Evolutionary conservation across 2,113 vertebrate species (phyloP), one percentile per base, ranked within the genome.

Genomic region (Anarrhichthys ocellatus): DNA sequence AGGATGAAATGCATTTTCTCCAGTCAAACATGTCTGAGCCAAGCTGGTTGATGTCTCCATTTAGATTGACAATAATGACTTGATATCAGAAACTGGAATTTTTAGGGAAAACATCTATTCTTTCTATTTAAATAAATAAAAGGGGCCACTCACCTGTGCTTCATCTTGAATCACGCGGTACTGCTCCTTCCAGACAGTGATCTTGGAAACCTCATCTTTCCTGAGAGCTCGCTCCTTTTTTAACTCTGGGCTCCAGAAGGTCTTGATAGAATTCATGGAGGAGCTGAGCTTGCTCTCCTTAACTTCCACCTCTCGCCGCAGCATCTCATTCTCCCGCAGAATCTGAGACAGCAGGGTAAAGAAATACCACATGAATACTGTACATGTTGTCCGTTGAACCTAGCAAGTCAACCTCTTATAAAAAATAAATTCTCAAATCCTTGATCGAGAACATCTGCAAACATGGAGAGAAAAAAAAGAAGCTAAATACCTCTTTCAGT

Each of bases 241-340:
- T 62, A 99, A 95, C 90, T 99, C 98, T 0, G 98, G 98, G 87
- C 98, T 99, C 98, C 98, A 99, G 92, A 99, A 99, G 74, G 97
- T 99, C 94, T 99, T 99, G 92, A 99, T 99, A 48, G 98, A 99
- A 90, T 99, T 99, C 98, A 99, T 99, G 44, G 98, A 99, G 32
- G 98, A 99, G 81, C 98, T 98, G 72, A 99, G 94, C 91, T 99
- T 99, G 94, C 98, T 99, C 86, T 99, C 98, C 73, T 99, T 99
- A 68, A 99, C 96, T 88, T 99, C 98, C 63, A 97, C 97, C 5
- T 99, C 98, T 86, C 98, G 96, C 36, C 96, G 95, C 48, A 99
- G 90, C 73, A 98, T 91, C 73, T 99, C 98, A 0, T 99, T 99
- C 76, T 99, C 98, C 90, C 97, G 92, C 54, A 99, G 88, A 20